Percentiles rank a stretch among this genome's conserved stretches.
Evolutionary conservation across 1,140 invertebrate genomes (phyloP).

Genomic region (Drosophila aff.): DNA sequence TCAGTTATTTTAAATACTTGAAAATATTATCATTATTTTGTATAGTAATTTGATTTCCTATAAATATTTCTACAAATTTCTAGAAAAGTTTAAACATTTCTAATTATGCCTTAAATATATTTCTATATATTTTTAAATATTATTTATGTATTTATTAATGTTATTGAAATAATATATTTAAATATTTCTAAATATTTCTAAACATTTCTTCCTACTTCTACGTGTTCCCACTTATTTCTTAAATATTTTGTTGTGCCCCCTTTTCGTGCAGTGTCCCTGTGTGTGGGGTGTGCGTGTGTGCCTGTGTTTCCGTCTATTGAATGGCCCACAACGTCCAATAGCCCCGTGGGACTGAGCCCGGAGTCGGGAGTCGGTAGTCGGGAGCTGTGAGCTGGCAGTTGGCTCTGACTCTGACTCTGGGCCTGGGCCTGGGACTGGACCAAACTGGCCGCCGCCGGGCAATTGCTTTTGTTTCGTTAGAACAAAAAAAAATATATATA

Average conservation of each 20-base stretch:
- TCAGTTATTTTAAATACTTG: no score
- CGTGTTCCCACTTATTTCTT: background rate
- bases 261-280: slow-evolving; percentile 13
- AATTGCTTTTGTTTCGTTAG: slow-evolving; percentile 75
- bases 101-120: background rate
- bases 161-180: background rate
- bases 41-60: no score
- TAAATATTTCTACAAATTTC: background rate
- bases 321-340: slow-evolving; percentile 64
- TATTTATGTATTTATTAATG: background rate
- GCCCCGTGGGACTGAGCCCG: slow-evolving; percentile 53
- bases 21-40: no score
- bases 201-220: background rate
- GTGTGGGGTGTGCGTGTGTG: slow-evolving; percentile 33
- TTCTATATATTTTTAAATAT: background rate
- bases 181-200: background rate
- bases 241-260: background rate
- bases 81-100: no score
- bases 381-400: slow-evolving; percentile 12
- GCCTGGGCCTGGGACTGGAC: background rate
- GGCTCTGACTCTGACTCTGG: slow-evolving; percentile 16
- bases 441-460: slow-evolving; percentile 48
- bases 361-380: background rate
- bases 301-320: slow-evolving; percentile 46
- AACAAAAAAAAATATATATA: slow-evolving; percentile 52